Conservation (phyloP, 2,113 vertebrate species). For the Hystrix cristata region DNA sequence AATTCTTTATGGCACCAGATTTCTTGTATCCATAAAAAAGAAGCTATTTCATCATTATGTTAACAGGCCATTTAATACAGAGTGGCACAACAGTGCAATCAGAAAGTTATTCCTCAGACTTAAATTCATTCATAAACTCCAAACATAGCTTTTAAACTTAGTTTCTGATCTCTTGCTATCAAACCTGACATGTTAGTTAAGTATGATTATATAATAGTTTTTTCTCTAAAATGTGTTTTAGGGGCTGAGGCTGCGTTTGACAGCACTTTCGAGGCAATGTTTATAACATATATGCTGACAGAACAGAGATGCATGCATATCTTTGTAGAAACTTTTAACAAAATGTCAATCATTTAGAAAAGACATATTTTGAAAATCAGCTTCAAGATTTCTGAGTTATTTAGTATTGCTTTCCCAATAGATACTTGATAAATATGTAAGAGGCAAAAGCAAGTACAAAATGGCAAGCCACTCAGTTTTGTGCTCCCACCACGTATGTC, state of each 20-base stretch:
- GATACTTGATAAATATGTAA: background rate
- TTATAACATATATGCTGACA: background rate
- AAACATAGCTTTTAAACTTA: background rate
- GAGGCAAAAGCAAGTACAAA: background rate
- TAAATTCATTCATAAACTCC: background rate
- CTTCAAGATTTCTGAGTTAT: background rate
- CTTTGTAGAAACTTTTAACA: background rate
- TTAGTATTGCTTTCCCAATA: background rate
- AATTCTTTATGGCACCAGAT: conserved; percentile 64
- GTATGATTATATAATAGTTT: background rate
- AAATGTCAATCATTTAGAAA: conserved; percentile 8
- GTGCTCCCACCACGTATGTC: background rate
- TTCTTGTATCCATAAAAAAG: conserved; percentile 54
- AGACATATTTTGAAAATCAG: background rate
- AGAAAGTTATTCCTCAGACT: conserved; percentile 54
- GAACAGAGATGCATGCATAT: background rate
- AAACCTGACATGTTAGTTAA: background rate
- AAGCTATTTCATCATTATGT: conserved; percentile 54
- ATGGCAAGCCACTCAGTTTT: background rate
- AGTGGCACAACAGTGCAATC: background rate
- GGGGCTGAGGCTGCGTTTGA: background rate
- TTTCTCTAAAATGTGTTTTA: conserved; percentile 2
- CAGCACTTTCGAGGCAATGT: background rate
- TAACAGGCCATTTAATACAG: conserved; percentile 17
- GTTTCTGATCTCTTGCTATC: background rate